Evolutionary conservation across 2,113 vertebrate species (phyloP).

Genomic region (Corythaeola cristata): DNA sequence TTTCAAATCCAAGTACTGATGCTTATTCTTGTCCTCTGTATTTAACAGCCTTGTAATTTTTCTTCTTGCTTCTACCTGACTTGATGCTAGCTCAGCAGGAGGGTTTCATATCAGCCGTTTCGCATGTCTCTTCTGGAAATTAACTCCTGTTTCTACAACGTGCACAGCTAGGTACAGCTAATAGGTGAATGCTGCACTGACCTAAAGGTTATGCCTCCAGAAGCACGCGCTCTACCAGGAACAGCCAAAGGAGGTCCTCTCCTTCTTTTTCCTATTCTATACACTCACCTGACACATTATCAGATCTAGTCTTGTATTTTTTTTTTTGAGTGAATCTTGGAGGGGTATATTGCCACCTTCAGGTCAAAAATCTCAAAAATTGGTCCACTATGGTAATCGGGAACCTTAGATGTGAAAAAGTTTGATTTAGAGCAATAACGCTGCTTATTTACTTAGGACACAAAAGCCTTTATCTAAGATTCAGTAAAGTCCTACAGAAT

Average conservation of each 20-base stretch:
- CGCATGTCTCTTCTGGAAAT: not conserved
- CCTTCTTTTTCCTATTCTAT: not conserved
- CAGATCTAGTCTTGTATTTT: not conserved
- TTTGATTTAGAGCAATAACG: not conserved
- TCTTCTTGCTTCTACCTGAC: not conserved
- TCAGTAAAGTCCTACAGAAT: not conserved
- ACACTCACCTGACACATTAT: not conserved
- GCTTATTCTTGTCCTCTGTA: not conserved
- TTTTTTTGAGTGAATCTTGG: not conserved
- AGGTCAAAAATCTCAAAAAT: not conserved
- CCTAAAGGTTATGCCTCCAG: not conserved
- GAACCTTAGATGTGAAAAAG: not conserved
- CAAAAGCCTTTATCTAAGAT: not conserved
- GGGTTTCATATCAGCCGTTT: not conserved
- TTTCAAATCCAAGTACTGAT: not conserved
- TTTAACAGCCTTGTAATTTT: not conserved
- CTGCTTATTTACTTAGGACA: not conserved
- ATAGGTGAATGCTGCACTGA: not conserved
- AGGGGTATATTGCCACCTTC: not conserved
- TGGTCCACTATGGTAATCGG: accelerated
- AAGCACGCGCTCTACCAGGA: not conserved
- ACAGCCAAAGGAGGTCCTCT: accelerated
- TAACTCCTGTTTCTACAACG: accelerated
- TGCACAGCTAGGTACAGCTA: not conserved
- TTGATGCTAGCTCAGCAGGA: not conserved